These are phyloP conservation scores for Cuniculus paca DNA, from an alignment of 2,797 vertebrate genomes.

Conservation along the genomic window DNA sequence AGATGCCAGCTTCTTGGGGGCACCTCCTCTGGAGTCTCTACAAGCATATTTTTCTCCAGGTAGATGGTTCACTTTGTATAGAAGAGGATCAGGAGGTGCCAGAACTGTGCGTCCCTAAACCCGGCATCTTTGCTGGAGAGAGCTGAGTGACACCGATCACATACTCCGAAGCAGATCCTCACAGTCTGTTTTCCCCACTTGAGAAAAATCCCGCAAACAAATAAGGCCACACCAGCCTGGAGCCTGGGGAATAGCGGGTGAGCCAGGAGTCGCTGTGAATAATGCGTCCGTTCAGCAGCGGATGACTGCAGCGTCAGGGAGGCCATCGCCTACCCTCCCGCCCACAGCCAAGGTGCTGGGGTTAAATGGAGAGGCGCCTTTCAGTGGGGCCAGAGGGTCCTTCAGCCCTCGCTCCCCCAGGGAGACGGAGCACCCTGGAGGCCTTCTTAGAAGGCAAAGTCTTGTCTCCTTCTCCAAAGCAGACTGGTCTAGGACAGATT, in stretches of 20 bases:
- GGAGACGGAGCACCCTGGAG: background rate
- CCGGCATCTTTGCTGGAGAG: background rate
- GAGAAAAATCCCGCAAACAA: slow-evolving; percentile 72
- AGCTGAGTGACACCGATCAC: slow-evolving; percentile 40
- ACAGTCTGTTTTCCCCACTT: background rate
- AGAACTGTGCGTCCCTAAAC: background rate
- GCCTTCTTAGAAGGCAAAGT: slow-evolving; percentile 59
- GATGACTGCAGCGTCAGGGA: background rate
- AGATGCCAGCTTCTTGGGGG: slow-evolving; percentile 43
- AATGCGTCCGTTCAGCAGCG: slow-evolving; percentile 62
- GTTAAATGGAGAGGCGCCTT: slow-evolving; percentile 24
- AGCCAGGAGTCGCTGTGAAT: slow-evolving; percentile 72
- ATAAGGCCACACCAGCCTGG: slow-evolving; percentile 56
- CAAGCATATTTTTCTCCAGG: slow-evolving; percentile 14
- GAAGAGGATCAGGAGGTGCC: slow-evolving; percentile 1
- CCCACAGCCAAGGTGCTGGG: slow-evolving; percentile 31
- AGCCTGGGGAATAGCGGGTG: slow-evolving; percentile 72
- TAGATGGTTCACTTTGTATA: background rate
- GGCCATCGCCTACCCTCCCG: background rate
- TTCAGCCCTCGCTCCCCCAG: background rate
- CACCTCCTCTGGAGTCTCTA: background rate
- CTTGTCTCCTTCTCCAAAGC: background rate
- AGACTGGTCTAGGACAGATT: background rate
- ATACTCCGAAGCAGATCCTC: slow-evolving; percentile 4
- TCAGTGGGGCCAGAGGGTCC: background rate